Base-by-base conservation (phyloP, 1,140 invertebrate species). In the Pantala flavescens region DNA sequence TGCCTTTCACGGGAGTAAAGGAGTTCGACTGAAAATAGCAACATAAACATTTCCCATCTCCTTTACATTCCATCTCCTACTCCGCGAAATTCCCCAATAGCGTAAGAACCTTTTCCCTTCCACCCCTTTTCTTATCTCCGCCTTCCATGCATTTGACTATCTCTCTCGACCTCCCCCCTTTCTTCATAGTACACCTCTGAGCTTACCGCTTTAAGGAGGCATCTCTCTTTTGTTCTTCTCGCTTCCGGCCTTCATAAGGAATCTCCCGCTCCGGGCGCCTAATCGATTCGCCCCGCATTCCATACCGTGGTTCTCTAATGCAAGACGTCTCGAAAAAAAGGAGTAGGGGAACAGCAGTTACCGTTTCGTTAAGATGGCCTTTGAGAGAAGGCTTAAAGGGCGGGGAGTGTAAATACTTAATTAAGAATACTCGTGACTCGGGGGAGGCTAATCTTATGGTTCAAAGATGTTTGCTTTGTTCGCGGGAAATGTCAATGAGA, bases 201-300 rank as follows among this genome's bases (percentile, higher is more conserved):
- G 28, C 28, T 36, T 36, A 36, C 28, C 28, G 28, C 28, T 36
- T 36, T 36, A 36, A 36, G 28, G 28, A 36, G 28, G 28, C 28
- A 36, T 36, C 28, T 36, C 28, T 36, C 28, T 36, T 36, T 36
- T 36, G 28, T 36, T 36, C 28, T 9, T 3, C 49, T 7, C 49
- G n/a, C 49, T 63, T 63, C 49, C 49, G 49, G 49, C 49, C 49
- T 21, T 63, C 49, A 63, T 19, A 63, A 63, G 49, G 49, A 63
- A 63, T 63, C 49, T 63, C n/a, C 49, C 49, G 16, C 49, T 63
- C 49, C 49, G n/a, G n/a, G 49, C 49, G 3, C 49, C 2, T 63
- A 63, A 63, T 63, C 49, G 49, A 63, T 63, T 63, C 49, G 49
- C 49, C n/a, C 49, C 49, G 49, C 49, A 63, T 63, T 63, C 49